These are phyloP conservation scores for Salvelinus fontinalis DNA, from an alignment of 2,113 vertebrate genomes.

Conservation along the genomic window DNA sequence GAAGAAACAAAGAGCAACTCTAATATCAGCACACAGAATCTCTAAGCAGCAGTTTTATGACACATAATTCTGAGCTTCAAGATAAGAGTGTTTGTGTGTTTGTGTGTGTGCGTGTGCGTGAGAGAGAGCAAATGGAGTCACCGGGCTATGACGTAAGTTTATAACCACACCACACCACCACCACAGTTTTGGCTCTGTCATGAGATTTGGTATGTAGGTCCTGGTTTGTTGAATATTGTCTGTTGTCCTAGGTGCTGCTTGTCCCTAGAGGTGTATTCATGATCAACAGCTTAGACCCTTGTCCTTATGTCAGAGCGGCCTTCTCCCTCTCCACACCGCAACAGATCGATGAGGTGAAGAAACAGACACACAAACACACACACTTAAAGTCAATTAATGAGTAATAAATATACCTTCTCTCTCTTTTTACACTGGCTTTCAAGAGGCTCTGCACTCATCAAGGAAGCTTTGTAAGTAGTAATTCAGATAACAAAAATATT, in stretches of 20 bases:
- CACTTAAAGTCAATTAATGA: not conserved
- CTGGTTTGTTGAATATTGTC: conserved; percentile 2
- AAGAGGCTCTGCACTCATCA: conserved; percentile 86
- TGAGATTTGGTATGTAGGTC: not conserved
- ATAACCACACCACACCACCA: not conserved
- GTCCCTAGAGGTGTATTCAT: conserved; percentile 86
- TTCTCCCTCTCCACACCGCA: conserved; percentile 85
- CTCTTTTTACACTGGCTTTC: conserved; percentile 77
- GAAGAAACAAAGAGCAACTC: not conserved
- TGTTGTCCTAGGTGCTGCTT: conserved; percentile 79
- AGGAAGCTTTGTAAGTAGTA: conserved; percentile 64
- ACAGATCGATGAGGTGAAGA: conserved; percentile 84
- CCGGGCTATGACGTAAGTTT: not conserved
- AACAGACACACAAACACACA: not conserved
- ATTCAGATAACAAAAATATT: not conserved
- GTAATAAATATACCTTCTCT: not conserved
- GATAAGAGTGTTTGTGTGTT: not conserved
- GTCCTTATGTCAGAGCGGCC: conserved; percentile 84
- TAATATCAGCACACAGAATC: not conserved
- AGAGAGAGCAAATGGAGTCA: not conserved
- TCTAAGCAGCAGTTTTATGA: not conserved
- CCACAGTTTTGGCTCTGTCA: not conserved
- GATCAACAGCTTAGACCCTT: conserved; percentile 75
- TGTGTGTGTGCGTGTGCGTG: too few relatives aligned
- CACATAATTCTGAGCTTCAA: not conserved